A percentile compares a stretch with the other conserved stretches of the same genome.
These are phyloP conservation scores for Malthinus flaveolus DNA, from an alignment of 2,888 invertebrate species.

Conservation along the genomic window DNA sequence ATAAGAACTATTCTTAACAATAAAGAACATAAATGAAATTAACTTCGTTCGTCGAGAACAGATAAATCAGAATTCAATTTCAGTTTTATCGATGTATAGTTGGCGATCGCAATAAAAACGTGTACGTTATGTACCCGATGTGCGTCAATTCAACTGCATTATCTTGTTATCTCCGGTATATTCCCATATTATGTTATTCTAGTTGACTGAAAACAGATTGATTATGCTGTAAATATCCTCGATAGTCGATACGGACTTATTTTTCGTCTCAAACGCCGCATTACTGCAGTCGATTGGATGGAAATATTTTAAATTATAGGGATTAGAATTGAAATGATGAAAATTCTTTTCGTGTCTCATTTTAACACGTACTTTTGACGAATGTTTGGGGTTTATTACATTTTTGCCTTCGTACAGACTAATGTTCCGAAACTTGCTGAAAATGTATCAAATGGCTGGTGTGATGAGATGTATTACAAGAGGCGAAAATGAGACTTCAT, in stretches of 20 bases:
- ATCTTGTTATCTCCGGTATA: constrained; percentile 1
- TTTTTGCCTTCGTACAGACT: too few species aligned
- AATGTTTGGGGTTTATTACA: too few species aligned
- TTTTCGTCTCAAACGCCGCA: not conserved
- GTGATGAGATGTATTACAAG: too few species aligned
- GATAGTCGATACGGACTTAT: not conserved
- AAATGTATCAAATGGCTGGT: too few species aligned
- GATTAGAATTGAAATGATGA: too few species aligned
- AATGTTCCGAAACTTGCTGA: too few species aligned
- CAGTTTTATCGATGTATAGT: constrained; percentile 38
- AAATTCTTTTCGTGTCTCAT: too few species aligned
- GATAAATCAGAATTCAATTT: constrained; percentile 40
- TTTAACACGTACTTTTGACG: too few species aligned
- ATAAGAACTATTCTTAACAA: constrained; percentile 9
- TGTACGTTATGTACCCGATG: not conserved
- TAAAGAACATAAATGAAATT: constrained; percentile 33
- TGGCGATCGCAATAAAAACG: constrained; percentile 11
- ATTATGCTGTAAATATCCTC: not conserved
- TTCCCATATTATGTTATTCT: constrained; percentile 1
- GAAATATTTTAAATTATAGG: too few species aligned
- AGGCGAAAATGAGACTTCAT: too few species aligned
- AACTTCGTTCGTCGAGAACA: constrained; percentile 29
- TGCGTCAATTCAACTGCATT: constrained; percentile 16
- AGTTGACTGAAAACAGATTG: not conserved
- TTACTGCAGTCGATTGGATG: not conserved